Percentiles rank a stretch among this genome's conserved stretches.
phyloP scores from a whole-genome alignment of 2,113 vertebrate species.

The Glaucidium brasilianum region DNA sequence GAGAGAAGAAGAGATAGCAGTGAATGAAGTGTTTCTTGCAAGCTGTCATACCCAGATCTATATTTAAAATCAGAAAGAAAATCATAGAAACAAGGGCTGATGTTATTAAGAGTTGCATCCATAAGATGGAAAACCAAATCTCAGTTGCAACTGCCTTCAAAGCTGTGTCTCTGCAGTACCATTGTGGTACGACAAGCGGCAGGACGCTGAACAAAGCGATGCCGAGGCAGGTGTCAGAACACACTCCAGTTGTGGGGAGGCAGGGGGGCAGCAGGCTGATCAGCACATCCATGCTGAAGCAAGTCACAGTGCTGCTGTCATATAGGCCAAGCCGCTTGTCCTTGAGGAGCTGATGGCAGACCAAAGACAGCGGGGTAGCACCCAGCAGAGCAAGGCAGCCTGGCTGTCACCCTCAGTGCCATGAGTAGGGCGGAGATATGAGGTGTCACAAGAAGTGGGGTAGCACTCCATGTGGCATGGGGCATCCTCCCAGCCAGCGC shows the following conservation, averaged over 20 bases:
- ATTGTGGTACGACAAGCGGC: rapidly evolving
- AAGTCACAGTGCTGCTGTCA: not conserved
- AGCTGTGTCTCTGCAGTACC: rapidly evolving
- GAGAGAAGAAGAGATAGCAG: not conserved
- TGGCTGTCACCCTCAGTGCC: not conserved
- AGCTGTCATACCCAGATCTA: not conserved
- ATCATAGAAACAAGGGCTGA: not conserved
- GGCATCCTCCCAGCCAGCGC: not conserved
- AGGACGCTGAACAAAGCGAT: rapidly evolving
- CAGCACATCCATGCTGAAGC: not conserved
- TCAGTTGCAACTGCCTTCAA: not conserved
- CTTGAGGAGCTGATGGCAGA: not conserved
- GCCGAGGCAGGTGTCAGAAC: rapidly evolving
- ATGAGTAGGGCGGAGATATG: rapidly evolving
- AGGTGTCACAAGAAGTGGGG: not conserved
- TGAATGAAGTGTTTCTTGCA: not conserved
- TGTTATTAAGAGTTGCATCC: not conserved
- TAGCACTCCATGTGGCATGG: not conserved
- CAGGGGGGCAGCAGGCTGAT: not conserved
- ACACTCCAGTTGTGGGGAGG: not conserved
- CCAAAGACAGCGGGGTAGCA: rapidly evolving
- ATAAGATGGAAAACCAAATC: not conserved
- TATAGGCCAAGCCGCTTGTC: not conserved
- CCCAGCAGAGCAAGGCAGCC: not conserved
- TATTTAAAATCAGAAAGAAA: not conserved